Evolutionary conservation across 2,113 vertebrate species (phyloP).

Genomic region (Suricata suricatta): DNA sequence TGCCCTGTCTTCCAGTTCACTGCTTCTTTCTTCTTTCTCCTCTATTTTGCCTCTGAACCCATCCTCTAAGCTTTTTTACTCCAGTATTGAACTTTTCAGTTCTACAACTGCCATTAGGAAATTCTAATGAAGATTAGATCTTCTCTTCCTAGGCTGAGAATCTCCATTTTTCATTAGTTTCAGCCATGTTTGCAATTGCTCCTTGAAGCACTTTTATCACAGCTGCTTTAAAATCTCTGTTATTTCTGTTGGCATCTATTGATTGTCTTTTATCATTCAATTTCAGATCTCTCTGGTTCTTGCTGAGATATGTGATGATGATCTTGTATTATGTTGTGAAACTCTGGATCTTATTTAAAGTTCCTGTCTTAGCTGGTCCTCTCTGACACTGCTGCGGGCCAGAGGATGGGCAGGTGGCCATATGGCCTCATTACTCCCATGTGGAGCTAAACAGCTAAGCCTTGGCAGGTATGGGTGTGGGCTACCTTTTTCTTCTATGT

Average conservation of each 20-base stretch:
- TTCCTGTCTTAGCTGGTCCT: background rate
- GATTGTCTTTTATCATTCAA: background rate
- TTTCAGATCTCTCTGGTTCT: background rate
- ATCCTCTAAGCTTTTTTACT: background rate
- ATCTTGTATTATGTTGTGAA: background rate
- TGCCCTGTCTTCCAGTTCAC: background rate
- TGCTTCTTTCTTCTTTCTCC: background rate
- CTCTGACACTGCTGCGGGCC: background rate
- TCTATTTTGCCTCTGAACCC: background rate
- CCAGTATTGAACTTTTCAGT: background rate
- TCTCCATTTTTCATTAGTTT: constrained; percentile 5
- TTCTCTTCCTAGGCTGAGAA: background rate
- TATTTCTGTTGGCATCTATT: background rate
- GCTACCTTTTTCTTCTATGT: background rate
- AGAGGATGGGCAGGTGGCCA: no score
- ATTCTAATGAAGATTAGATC: background rate
- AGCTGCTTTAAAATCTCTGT: background rate
- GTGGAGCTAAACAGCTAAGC: background rate
- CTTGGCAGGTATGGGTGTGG: background rate
- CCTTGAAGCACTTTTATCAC: background rate
- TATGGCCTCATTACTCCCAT: background rate
- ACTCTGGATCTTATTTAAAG: background rate
- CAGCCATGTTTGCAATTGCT: background rate
- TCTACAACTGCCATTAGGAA: background rate
- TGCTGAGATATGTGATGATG: background rate